These are phyloP conservation scores for Oconnorella tubifera DNA, from an alignment of 2,888 invertebrate genomes.

Conservation along the genomic window DNA sequence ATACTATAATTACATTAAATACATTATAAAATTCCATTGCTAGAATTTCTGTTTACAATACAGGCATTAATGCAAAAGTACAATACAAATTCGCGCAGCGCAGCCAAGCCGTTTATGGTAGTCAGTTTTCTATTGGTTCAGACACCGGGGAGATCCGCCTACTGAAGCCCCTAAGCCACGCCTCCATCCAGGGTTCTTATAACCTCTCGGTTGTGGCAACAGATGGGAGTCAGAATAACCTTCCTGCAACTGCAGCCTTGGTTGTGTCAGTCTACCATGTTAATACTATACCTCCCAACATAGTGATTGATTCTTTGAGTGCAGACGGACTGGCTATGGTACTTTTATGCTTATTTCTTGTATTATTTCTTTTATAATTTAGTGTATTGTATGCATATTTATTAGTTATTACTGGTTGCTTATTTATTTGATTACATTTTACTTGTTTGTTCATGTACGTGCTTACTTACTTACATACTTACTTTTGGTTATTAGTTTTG, in stretches of 20 bases:
- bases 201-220: slow-evolving; percentile 20
- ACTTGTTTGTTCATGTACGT: too few species aligned
- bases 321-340: slow-evolving; percentile 18
- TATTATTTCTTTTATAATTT: neutral
- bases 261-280: slow-evolving; percentile 21
- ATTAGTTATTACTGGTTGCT: neutral
- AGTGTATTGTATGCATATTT: neutral
- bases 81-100: slow-evolving; percentile 16
- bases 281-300: slow-evolving; percentile 17
- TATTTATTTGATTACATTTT: too few species aligned
- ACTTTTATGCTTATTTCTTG: neutral
- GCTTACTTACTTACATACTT: too few species aligned
- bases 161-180: slow-evolving; percentile 5
- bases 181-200: slow-evolving; percentile 6
- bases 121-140: slow-evolving; percentile 1
- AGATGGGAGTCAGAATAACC: slow-evolving; percentile 23
- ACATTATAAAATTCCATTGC: too few species aligned
- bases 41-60: too few species aligned
- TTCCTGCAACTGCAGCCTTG: slow-evolving; percentile 18
- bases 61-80: slow-evolving; percentile 15
- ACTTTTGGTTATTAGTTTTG: too few species aligned
- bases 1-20: too few species aligned
- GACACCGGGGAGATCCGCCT: slow-evolving; percentile 10
- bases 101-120: slow-evolving; percentile 4
- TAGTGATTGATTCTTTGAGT: slow-evolving; percentile 22